These are phyloP conservation scores for Chelon auratus DNA, from an alignment of 2,797 vertebrate genomes.

Conservation along the genomic window DNA sequence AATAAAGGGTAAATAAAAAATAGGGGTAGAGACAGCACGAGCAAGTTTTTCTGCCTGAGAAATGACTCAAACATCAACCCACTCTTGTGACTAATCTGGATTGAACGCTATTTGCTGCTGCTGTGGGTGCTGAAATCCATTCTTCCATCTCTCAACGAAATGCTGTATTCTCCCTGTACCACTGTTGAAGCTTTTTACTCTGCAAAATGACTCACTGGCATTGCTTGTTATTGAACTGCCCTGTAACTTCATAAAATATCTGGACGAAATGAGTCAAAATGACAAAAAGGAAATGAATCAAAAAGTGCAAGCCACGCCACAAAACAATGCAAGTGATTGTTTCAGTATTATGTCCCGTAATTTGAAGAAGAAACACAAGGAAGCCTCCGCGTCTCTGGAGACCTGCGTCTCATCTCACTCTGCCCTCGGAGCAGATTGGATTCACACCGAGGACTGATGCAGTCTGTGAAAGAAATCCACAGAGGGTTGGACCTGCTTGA, in stretches of 20 bases:
- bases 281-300: not conserved
- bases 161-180: constrained; percentile 6
- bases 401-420: constrained; percentile 21
- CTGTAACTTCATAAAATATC: not conserved
- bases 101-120: constrained; percentile 29
- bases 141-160: not conserved
- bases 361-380: not conserved
- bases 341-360: not conserved
- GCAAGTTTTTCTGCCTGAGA: not conserved
- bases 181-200: not conserved
- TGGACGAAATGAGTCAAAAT: not conserved
- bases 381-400: constrained; percentile 14
- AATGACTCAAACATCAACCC: constrained; percentile 44
- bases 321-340: not conserved
- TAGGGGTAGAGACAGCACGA: not conserved
- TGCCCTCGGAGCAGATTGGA: constrained; percentile 49
- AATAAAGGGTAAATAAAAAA: constrained; percentile 23
- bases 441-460: constrained; percentile 20
- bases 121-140: constrained; percentile 24
- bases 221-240: not conserved
- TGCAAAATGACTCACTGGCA: not conserved
- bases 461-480: constrained; percentile 29
- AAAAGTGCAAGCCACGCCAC: not conserved
- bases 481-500: constrained; percentile 6
- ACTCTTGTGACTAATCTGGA: constrained; percentile 31